Evolutionary conservation across 2,113 vertebrate genomes (phyloP).

Genomic region (Phoenicopterus ruber): DNA sequence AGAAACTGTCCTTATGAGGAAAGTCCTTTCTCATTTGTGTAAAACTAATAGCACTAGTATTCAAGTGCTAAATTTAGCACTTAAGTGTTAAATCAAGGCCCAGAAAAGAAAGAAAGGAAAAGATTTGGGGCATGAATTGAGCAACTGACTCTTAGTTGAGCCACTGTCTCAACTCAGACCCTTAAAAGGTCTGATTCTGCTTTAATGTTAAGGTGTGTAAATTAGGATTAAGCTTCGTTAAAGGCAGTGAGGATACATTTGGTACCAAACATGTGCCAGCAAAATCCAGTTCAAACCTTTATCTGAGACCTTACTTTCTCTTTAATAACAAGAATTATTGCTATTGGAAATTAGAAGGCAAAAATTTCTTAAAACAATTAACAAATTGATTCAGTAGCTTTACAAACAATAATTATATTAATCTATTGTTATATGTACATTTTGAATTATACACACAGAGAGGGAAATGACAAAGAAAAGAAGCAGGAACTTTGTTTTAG

Average conservation of each 20-base stretch:
- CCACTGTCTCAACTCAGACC: too few relatives aligned
- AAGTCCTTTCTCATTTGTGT: neutral
- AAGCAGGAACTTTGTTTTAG: neutral
- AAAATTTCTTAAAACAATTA: neutral
- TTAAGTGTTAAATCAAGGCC: neutral
- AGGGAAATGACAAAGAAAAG: neutral
- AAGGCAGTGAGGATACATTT: neutral
- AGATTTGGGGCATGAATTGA: neutral
- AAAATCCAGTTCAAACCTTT: neutral
- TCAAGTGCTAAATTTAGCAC: neutral
- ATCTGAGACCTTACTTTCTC: neutral
- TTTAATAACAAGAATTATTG: neutral
- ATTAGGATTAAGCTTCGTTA: neutral
- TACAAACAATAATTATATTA: neutral
- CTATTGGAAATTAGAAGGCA: neutral
- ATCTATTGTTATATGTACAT: neutral
- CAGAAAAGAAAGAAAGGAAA: neutral
- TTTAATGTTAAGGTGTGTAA: neutral
- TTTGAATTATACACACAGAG: neutral
- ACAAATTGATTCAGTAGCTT: neutral
- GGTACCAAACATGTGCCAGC: accelerated
- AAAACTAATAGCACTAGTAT: neutral
- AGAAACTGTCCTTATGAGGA: neutral
- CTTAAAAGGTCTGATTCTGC: neutral
- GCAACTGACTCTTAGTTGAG: neutral